Evolutionary conservation across 2,888 invertebrate genomes (phyloP).

Genomic region (Cinara cedri): DNA sequence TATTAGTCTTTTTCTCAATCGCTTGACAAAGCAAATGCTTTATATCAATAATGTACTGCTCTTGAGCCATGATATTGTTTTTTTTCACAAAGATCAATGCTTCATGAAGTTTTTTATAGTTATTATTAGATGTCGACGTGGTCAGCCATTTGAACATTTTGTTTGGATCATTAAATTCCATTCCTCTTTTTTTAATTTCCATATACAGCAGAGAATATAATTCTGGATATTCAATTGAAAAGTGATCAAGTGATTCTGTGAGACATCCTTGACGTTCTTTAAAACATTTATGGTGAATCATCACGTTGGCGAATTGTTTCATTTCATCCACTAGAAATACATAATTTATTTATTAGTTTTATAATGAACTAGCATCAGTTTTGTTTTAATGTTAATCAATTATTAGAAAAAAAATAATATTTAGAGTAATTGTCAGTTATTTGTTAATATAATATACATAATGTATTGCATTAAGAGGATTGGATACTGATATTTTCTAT

Average conservation of each 20-base stretch:
- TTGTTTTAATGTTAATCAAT: too few species aligned
- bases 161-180: conserved; percentile 1
- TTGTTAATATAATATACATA: too few species aligned
- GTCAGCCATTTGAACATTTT: conserved; percentile 4
- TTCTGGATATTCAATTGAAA: neutral
- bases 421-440: too few species aligned
- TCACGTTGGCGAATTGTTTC: neutral
- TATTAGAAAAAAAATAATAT: too few species aligned
- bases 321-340: neutral
- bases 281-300: neutral
- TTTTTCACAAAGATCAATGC: conserved; percentile 11
- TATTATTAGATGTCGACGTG: neutral
- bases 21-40: neutral
- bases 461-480: too few species aligned
- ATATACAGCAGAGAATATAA: neutral
- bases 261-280: neutral
- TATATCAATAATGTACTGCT: neutral
- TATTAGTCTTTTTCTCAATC: neutral
- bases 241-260: neutral
- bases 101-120: conserved; percentile 1
- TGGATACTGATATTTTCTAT: too few species aligned
- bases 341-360: too few species aligned
- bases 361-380: too few species aligned
- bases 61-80: conserved; percentile 3
- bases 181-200: conserved; percentile 5